Base-by-base conservation (phyloP, 2,797 vertebrate genomes). In the Cossypha polioptera region DNA sequence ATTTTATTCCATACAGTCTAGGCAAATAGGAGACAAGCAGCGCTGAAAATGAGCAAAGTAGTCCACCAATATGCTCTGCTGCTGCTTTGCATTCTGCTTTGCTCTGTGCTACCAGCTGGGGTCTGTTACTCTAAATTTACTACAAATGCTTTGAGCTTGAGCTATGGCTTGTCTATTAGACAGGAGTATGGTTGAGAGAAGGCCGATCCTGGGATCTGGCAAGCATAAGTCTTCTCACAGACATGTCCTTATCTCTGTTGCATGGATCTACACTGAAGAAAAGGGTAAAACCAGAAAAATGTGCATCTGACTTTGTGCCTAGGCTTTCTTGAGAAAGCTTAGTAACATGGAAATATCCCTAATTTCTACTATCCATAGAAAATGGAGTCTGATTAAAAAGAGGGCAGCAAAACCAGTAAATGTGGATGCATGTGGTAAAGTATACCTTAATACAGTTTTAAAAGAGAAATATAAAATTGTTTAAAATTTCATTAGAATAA, bases 401-500 rank as follows among this genome's bases (percentile, higher is more conserved):
- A 7, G 22, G 12, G 4, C 16, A 84, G 29, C 10, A 74, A 20
- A 84, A 77, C 10, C 47, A 76, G 20, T 25, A 75, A 78, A 50
- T 62, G 36, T 72, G 50, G 79, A 80, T 58, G 38, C 18, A 65
- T 13, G 18, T 81, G 55, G 53, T 76, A 94, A 66, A 77, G 40
- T 77, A 21, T 63, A 92, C 59, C 45, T 86, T 91, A 84, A 71
- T 12, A 68, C 10, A 77, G 15, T 81, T 93, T 91, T 48, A 63
- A 80, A 94, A 88, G 51, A 81, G 19, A 88, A 94, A 69, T 87
- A 80, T 6, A 28, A 11, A n/a, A 65, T 47, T 20, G 40, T 17
- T 68, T 29, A 73, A 93, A 90, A 55, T 58, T 74, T 82, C 25
- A 62, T 89, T 91, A 71, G 45, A 54, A 74, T 93, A 92, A 92